A percentile compares a stretch with the other conserved stretches of the same genome.
Evolutionary conservation across 1,140 invertebrate genomes (phyloP).

Genomic region (Penaeus japonicus): DNA sequence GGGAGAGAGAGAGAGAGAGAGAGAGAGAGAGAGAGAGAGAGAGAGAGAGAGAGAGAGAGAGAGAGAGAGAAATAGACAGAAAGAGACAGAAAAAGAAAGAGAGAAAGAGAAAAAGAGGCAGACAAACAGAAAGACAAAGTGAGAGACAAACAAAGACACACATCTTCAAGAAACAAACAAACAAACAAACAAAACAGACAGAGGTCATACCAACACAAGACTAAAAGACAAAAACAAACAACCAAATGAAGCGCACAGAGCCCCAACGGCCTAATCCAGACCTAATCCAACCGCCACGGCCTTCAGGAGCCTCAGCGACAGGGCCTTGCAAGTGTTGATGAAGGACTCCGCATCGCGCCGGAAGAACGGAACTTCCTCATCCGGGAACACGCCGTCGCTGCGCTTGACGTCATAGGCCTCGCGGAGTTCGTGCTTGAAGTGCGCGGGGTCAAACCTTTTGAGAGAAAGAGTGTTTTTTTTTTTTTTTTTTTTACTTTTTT

Average conservation of each 20-base stretch:
- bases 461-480: conserved; percentile 67
- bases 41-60: too few species aligned
- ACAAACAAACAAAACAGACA: neutral
- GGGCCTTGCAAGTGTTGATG: conserved; percentile 67
- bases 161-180: too few species aligned
- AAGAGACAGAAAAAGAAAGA: too few species aligned
- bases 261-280: neutral
- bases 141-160: too few species aligned
- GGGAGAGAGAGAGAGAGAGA: too few species aligned
- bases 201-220: neutral
- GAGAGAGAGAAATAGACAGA: too few species aligned
- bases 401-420: conserved; percentile 75
- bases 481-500: too few species aligned
- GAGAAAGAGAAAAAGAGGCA: too few species aligned
- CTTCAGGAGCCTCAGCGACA: neutral
- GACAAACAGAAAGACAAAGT: too few species aligned
- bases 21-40: too few species aligned
- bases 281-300: conserved; percentile 24
- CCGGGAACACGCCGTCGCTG: conserved; percentile 71
- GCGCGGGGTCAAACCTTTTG: conserved; percentile 71
- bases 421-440: conserved; percentile 66
- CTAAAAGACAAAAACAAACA: neutral
- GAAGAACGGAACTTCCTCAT: conserved; percentile 74
- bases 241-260: neutral
- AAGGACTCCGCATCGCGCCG: conserved; percentile 71